Evolutionary conservation across 2,113 vertebrate genomes (phyloP), one percentile per base, ranked within the genome.

Genomic region (Barbus barbus): DNA sequence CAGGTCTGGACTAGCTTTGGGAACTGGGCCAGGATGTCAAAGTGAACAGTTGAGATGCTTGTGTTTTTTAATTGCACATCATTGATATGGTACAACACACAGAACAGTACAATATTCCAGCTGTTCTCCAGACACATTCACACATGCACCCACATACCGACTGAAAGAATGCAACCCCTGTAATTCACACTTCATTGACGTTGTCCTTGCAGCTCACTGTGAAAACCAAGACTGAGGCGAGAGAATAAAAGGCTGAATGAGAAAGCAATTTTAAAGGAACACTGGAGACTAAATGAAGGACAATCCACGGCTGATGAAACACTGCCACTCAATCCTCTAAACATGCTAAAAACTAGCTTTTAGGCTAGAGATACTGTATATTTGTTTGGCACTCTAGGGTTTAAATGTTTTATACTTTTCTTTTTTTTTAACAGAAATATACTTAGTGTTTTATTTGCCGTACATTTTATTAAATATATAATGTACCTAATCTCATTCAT

Each of bases 191-290:
- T 28, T 63, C 77, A 20, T 44, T 63, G 58, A 26, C n/a, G 33
- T 26, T 79, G 56, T 79, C 77, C 77, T 79, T 79, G 56, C 76
- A 61, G 56, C 76, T 78, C 56, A 44, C 13, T 78, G 76, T 78
- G 76, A 78, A 22, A 60, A 61, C 22, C 36, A 61, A 61, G 56
- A 63, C 58, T 11, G 7, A 0, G 24, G 58, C 20, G 77, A 46
- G 36, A 63, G 33, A 79, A 79, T 63, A 63, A 28, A 78, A 78
- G 56, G 38, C 36, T 79, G 58, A 63, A 58, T 20, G 77, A 44
- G 36, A 79, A 79, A 79, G 33, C 1, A 12, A 24, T 26, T 78
- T 78, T 78, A 60, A 56, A 38, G 2, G 28, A 78, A 78, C 20
- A 16, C 12, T 38, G 31, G n/a, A 4, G 31, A 24, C 51, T 77